These are phyloP conservation scores for Proterorhinus semilunaris DNA, from an alignment of 2,113 vertebrate genomes.

Conservation along the genomic window DNA sequence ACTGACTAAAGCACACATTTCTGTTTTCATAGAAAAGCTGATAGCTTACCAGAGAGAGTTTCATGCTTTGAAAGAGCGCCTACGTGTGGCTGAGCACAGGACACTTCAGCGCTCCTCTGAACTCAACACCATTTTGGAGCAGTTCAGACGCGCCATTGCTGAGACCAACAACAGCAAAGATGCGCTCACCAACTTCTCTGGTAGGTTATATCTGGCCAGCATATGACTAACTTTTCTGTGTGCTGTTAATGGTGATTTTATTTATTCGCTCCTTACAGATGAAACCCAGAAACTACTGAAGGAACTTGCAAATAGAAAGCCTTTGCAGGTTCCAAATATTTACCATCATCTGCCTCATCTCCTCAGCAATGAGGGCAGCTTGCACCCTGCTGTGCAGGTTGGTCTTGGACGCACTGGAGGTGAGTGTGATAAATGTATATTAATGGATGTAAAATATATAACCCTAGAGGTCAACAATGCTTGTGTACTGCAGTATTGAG, in stretches of 20 bases:
- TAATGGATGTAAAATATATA: too few relatives aligned
- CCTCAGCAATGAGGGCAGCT: slow-evolving; percentile 93
- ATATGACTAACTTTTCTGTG: background rate
- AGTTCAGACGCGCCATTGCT: slow-evolving; percentile 88
- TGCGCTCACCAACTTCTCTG: slow-evolving; percentile 88
- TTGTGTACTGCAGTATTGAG: too few relatives aligned
- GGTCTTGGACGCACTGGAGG: slow-evolving; percentile 93
- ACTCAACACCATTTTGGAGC: slow-evolving; percentile 90
- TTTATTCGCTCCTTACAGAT: slow-evolving; percentile 73
- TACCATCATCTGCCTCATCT: slow-evolving; percentile 99
- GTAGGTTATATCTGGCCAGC: slow-evolving; percentile 38
- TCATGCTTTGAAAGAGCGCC: slow-evolving; percentile 92
- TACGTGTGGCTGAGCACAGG: slow-evolving; percentile 92
- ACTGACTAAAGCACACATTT: background rate
- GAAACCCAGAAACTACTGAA: slow-evolving; percentile 94
- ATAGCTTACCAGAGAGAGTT: slow-evolving; percentile 95
- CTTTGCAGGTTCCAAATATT: slow-evolving; percentile 97
- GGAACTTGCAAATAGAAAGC: slow-evolving; percentile 88
- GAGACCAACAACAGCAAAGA: slow-evolving; percentile 92
- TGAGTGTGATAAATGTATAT: slow-evolving; percentile 58
- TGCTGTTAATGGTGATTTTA: background rate
- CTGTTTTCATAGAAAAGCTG: slow-evolving; percentile 83
- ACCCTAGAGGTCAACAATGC: too few relatives aligned
- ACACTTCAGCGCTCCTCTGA: slow-evolving; percentile 95
- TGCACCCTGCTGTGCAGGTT: slow-evolving; percentile 93